Percentiles rank a stretch among this genome's conserved stretches.
These are phyloP conservation scores for Ischnus inquisitorius DNA, from an alignment of 2,888 invertebrate genomes.

Conservation along the genomic window DNA sequence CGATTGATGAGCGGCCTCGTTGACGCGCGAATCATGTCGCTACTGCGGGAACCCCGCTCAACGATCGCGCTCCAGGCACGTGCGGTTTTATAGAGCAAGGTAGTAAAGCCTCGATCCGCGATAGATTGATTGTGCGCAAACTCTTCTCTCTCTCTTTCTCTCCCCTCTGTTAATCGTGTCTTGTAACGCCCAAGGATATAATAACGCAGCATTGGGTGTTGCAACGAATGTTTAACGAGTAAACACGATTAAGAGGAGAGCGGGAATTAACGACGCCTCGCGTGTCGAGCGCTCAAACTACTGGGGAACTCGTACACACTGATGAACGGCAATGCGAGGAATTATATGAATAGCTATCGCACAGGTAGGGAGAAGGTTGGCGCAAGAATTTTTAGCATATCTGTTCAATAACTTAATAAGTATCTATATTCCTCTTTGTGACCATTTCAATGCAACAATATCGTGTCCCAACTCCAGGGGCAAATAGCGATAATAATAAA, in stretches of 20 bases:
- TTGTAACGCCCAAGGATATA: conserved; percentile 11
- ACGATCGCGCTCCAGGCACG: conserved; percentile 25
- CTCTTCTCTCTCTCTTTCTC: conserved; percentile 25
- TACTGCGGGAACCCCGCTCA: conserved; percentile 34
- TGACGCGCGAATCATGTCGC: conserved; percentile 50
- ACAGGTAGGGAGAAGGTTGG: background rate
- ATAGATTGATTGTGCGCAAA: conserved; percentile 41
- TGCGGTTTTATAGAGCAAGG: conserved; percentile 20
- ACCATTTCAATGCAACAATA: background rate
- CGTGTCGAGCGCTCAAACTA: background rate
- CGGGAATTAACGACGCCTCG: conserved; percentile 4
- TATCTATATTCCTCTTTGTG: too few relatives aligned
- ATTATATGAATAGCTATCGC: background rate
- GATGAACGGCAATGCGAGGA: background rate
- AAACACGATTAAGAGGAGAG: conserved; percentile 12
- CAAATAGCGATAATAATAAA: background rate
- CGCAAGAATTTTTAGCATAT: background rate
- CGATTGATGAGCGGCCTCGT: conserved; percentile 28
- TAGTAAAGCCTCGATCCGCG: conserved; percentile 16
- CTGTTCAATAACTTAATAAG: background rate
- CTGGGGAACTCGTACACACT: background rate
- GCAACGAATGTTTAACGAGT: conserved; percentile 38
- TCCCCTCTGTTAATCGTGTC: background rate
- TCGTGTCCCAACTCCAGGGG: background rate
- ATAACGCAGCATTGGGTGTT: background rate